These are phyloP conservation scores for Uloborus diversus DNA, from an alignment of 1,140 invertebrate species.

Conservation along the genomic window DNA sequence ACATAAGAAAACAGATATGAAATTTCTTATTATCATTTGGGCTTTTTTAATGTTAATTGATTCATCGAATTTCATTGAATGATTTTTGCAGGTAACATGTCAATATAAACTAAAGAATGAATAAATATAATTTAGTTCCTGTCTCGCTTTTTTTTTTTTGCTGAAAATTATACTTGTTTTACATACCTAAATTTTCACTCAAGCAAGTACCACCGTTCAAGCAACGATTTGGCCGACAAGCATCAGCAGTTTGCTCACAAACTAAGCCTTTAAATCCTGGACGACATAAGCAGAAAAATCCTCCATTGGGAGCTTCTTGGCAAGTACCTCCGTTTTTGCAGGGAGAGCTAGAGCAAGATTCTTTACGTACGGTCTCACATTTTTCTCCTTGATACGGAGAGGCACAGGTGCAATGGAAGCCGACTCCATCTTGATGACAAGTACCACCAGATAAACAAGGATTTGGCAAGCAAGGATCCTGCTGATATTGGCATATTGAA, in stretches of 20 bases:
- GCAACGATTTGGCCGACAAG: constrained; percentile 89
- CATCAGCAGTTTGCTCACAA: constrained; percentile 85
- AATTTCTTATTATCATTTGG: too few species aligned
- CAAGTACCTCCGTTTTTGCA: constrained; percentile 91
- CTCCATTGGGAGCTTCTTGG: constrained; percentile 83
- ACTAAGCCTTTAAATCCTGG: constrained; percentile 87
- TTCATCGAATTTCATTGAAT: too few species aligned
- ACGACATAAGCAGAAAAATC: constrained; percentile 89
- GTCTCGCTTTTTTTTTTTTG: too few species aligned
- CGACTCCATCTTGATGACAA: constrained; percentile 72
- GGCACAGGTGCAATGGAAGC: constrained; percentile 84
- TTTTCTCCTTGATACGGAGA: constrained; percentile 78
- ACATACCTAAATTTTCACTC: constrained; percentile 64
- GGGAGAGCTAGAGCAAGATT: constrained; percentile 82
- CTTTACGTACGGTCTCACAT: constrained; percentile 84
- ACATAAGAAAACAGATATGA: too few species aligned
- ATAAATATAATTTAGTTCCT: too few species aligned
- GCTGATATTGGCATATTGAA: constrained; percentile 79
- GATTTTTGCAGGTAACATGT: too few species aligned
- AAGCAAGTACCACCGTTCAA: constrained; percentile 85
- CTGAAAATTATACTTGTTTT: too few species aligned
- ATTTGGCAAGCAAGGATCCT: constrained; percentile 90
- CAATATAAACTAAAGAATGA: too few species aligned
- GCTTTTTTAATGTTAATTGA: too few species aligned
- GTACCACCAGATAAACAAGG: constrained; percentile 83